A percentile compares a stretch with the other conserved stretches of the same genome.
phyloP scores from a whole-genome alignment of 2,113 vertebrate species.

The Macrotus californicus region DNA sequence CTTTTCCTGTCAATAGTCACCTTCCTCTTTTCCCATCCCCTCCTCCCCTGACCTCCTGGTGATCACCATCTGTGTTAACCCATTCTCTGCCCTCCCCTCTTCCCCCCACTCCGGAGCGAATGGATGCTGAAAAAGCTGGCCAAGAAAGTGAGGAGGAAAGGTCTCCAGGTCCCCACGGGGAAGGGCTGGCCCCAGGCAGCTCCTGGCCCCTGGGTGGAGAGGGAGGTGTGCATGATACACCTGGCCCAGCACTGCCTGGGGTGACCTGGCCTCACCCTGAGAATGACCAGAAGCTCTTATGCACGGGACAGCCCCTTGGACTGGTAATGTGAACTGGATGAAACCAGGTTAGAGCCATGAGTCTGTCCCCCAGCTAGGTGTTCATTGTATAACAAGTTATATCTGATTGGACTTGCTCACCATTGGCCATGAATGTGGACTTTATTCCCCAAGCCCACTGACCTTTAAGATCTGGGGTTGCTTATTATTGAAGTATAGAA shows the following conservation, averaged over 20 bases:
- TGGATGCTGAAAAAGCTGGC: neutral
- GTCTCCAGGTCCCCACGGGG: neutral
- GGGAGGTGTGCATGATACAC: neutral
- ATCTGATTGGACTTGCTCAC: neutral
- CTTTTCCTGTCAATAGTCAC: neutral
- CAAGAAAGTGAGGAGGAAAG: neutral
- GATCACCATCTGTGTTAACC: constrained; percentile 15
- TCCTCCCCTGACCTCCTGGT: neutral
- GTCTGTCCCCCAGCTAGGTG: neutral
- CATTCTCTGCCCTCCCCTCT: neutral
- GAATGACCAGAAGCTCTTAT: neutral
- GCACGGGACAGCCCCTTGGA: neutral
- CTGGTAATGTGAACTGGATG: neutral
- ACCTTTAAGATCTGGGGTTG: neutral
- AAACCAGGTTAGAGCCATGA: neutral
- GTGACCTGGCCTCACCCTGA: neutral
- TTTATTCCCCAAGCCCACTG: neutral
- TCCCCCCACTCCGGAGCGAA: neutral
- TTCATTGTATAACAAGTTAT: neutral
- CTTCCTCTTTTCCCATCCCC: neutral
- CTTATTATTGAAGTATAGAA: neutral
- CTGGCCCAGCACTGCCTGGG: neutral
- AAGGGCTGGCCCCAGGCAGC: neutral
- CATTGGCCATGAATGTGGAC: neutral
- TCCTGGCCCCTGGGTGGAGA: neutral